Conservation (phyloP, 2,797 vertebrate genomes). For the Neosilurus hyrtlii region DNA sequence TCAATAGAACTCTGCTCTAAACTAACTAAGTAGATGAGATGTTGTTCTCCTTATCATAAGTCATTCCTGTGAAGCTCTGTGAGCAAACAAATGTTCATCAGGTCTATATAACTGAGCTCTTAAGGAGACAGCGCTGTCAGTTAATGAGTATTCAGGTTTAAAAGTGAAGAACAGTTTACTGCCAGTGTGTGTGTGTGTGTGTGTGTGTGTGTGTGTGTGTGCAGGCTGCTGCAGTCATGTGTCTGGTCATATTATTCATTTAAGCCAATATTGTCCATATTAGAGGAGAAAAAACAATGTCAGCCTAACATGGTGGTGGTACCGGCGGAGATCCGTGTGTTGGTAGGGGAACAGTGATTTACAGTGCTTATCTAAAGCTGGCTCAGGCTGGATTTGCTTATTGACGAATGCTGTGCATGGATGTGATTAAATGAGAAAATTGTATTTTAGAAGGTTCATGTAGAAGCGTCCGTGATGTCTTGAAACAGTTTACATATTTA, state of each 20-base stretch:
- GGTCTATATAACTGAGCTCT: constrained; percentile 49
- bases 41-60: neutral
- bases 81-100: constrained; percentile 56
- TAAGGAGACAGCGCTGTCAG: constrained; percentile 55
- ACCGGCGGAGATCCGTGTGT: neutral
- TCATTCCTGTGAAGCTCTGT: constrained; percentile 21
- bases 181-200: neutral
- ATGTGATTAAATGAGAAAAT: neutral
- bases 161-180: constrained; percentile 14
- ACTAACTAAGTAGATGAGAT: constrained; percentile 52
- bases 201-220: neutral
- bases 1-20: constrained; percentile 63
- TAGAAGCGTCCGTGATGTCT: neutral
- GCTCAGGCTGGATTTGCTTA: neutral
- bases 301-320: too few relatives aligned
- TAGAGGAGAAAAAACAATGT: neutral
- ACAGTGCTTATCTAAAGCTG: neutral
- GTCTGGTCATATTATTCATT: constrained; percentile 7
- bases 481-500: neutral
- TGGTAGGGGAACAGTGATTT: neutral
- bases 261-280: neutral
- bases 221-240: neutral
- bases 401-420: neutral
- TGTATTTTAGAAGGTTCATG: neutral
- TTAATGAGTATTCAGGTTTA: constrained; percentile 36